Percentiles rank a stretch among this genome's conserved stretches.
Conservation (phyloP, 2,797 vertebrate species). For the Clarias platycephalus region DNA sequence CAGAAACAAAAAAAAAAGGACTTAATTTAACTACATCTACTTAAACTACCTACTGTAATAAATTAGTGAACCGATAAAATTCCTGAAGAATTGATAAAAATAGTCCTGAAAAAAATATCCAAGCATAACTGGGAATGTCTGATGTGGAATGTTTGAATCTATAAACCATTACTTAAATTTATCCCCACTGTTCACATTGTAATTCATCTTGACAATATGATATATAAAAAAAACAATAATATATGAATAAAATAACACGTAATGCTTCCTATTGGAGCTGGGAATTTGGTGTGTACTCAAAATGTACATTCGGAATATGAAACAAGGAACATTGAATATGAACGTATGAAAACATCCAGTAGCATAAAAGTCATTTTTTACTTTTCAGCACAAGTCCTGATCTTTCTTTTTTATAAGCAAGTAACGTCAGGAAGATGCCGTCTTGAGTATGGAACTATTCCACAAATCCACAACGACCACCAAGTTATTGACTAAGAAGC, state of each 20-base stretch:
- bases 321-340: conserved; percentile 31
- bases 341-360: conserved; percentile 35
- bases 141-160: conserved; percentile 28
- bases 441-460: conserved; percentile 1
- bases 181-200: conserved; percentile 15
- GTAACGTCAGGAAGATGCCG: neutral
- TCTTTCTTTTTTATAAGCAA: neutral
- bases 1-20: neutral
- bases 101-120: neutral
- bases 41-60: neutral
- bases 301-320: conserved; percentile 36
- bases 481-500: conserved; percentile 13
- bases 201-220: neutral
- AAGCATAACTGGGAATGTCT: conserved; percentile 28
- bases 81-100: conserved; percentile 11
- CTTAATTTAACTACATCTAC: neutral
- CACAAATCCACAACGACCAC: neutral
- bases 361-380: neutral
- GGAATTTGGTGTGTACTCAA: conserved; percentile 25
- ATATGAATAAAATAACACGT: neutral
- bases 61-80: conserved; percentile 7
- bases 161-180: neutral
- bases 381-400: neutral
- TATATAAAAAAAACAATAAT: neutral
- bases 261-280: conserved; percentile 4